Percentiles rank a stretch among this genome's conserved stretches.
Conservation (phyloP, 2,113 vertebrate species). For the Corydoras maculifer region DNA sequence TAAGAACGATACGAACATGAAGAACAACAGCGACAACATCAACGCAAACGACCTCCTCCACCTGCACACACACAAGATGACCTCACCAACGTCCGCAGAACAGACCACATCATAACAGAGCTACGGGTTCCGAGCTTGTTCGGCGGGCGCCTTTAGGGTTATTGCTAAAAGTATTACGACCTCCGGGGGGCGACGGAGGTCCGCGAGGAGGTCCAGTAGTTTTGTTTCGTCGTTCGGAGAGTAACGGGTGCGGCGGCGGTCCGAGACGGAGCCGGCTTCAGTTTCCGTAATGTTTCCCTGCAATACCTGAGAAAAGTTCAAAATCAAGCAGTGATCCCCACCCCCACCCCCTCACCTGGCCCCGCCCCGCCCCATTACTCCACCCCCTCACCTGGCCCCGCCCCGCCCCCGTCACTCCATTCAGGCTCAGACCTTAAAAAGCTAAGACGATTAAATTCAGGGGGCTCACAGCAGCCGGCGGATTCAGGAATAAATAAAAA, state of each 20-base stretch:
- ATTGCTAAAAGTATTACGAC: conserved; percentile 35
- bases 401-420: conserved; percentile 20
- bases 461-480: conserved; percentile 38
- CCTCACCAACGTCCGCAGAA: conserved; percentile 27
- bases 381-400: too few relatives aligned
- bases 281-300: conserved; percentile 33
- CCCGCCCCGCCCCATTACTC: background rate
- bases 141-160: conserved; percentile 33
- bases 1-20: conserved; percentile 48
- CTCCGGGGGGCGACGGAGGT: conserved; percentile 1
- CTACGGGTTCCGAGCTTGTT: conserved; percentile 5
- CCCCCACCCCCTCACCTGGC: background rate
- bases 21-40: conserved; percentile 40
- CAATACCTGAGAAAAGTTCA: conserved; percentile 45
- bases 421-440: conserved; percentile 27
- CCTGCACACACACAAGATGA: conserved; percentile 47
- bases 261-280: background rate
- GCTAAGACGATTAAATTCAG: conserved; percentile 4
- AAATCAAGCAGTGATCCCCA: conserved; percentile 35
- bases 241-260: background rate
- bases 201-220: conserved; percentile 33
- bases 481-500: conserved; percentile 41
- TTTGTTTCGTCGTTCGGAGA: conserved; percentile 12
- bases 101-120: conserved; percentile 23
- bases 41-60: conserved; percentile 50